Evolutionary conservation across 2,113 vertebrate genomes (phyloP).

Genomic region (Carassius gibelio): DNA sequence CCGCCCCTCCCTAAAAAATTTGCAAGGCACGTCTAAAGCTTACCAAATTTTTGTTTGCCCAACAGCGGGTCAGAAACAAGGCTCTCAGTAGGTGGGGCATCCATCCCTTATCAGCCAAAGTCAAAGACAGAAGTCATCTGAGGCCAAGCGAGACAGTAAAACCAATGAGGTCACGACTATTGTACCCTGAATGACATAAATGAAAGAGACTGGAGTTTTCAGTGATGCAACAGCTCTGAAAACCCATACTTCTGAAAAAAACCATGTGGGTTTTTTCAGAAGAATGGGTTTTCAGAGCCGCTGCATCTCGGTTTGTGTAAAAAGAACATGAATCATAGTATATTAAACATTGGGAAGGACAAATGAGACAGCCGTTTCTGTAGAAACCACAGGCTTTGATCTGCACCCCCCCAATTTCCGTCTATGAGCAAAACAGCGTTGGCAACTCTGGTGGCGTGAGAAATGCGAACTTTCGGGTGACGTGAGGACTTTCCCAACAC

Average conservation of each 20-base stretch:
- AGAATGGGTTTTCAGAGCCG: too few species aligned
- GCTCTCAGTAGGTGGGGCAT: constrained; percentile 27
- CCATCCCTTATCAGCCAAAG: constrained; percentile 56
- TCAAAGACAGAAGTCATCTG: constrained; percentile 33
- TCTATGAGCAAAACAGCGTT: background rate
- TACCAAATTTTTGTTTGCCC: background rate
- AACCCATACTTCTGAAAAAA: constrained; percentile 23
- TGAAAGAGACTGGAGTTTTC: constrained; percentile 2
- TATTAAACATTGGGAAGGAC: constrained; percentile 1
- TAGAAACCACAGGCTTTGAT: constrained; percentile 58
- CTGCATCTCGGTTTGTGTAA: constrained; percentile 49
- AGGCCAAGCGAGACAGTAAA: background rate
- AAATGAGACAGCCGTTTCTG: constrained; percentile 37
- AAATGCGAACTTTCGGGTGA: background rate
- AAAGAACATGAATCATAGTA: background rate
- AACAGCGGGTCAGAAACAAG: constrained; percentile 16
- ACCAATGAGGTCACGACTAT: background rate
- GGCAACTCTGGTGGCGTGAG: background rate
- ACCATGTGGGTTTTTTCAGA: too few species aligned
- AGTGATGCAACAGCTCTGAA: constrained; percentile 14
- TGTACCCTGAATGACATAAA: constrained; percentile 10
- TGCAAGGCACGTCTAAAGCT: background rate
- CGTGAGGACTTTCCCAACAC: background rate
- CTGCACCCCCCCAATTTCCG: constrained; percentile 64
- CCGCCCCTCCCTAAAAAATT: constrained; percentile 4